These are phyloP conservation scores for Azorinus chamasolen DNA, from an alignment of 2,888 invertebrate genomes.

Conservation along the genomic window DNA sequence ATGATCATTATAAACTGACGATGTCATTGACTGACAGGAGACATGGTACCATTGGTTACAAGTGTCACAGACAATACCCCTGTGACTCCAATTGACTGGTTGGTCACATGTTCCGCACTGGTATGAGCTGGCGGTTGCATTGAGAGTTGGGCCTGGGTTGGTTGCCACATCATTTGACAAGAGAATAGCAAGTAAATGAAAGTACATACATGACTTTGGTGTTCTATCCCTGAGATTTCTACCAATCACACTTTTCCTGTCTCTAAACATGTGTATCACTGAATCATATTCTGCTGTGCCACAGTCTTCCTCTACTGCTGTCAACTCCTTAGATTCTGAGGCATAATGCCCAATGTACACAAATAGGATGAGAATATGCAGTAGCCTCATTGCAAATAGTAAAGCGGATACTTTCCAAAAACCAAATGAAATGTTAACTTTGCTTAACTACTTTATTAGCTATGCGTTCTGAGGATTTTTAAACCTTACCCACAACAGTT, in stretches of 20 bases:
- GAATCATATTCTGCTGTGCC: neutral
- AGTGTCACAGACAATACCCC: slow-evolving; percentile 29
- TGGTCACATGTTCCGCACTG: slow-evolving; percentile 17
- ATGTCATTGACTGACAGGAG: slow-evolving; percentile 10
- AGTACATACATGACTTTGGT: slow-evolving; percentile 1
- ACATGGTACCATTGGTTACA: slow-evolving; percentile 17
- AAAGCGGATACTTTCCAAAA: too few relatives aligned
- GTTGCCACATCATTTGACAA: neutral
- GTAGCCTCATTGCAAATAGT: slow-evolving; percentile 3
- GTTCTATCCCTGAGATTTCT: slow-evolving; percentile 1
- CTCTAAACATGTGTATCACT: neutral
- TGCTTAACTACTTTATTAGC: too few relatives aligned
- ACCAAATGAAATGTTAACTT: too few relatives aligned
- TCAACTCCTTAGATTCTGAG: slow-evolving; percentile 1
- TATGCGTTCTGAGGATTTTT: too few relatives aligned
- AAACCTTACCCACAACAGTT: too few relatives aligned
- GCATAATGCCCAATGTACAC: neutral
- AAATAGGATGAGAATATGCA: slow-evolving; percentile 2
- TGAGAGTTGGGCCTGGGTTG: slow-evolving; percentile 3
- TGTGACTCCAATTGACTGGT: slow-evolving; percentile 14
- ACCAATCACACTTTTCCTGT: neutral
- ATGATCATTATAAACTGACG: neutral
- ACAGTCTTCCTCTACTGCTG: neutral
- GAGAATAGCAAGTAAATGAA: neutral
- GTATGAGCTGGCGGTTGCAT: neutral